Conservation (phyloP, 2,797 vertebrate genomes). For the Merluccius polli region DNA sequence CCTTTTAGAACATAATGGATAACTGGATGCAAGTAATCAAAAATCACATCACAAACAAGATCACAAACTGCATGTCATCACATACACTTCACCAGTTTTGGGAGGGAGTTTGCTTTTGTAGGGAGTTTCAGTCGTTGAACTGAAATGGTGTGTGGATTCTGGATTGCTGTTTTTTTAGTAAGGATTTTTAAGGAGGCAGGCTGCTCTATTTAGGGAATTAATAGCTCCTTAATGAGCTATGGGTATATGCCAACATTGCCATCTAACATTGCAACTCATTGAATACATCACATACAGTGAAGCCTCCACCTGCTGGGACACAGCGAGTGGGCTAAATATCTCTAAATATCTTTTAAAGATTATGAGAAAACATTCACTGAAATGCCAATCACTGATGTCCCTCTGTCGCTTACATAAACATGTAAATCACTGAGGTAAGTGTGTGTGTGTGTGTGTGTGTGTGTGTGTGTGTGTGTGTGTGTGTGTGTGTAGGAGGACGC, state of each 20-base stretch:
- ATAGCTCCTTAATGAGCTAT: background rate
- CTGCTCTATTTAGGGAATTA: too few relatives aligned
- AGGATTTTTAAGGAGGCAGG: too few relatives aligned
- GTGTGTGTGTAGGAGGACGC: constrained; percentile 79
- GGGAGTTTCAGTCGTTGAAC: too few relatives aligned
- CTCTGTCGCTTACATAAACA: background rate
- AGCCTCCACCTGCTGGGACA: background rate
- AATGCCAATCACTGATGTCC: too few relatives aligned
- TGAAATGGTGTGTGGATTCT: too few relatives aligned
- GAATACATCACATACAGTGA: background rate
- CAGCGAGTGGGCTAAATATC: background rate
- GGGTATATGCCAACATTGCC: background rate
- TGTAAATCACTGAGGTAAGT: background rate
- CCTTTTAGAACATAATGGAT: too few relatives aligned
- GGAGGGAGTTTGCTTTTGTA: too few relatives aligned
- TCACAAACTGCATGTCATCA: too few relatives aligned
- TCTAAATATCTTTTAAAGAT: background rate
- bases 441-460: constrained; percentile 7
- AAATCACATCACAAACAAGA: too few relatives aligned
- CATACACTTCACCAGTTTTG: too few relatives aligned
- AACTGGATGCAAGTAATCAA: too few relatives aligned
- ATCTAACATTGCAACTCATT: background rate
- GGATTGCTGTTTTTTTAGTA: too few relatives aligned
- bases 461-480: background rate
- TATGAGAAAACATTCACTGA: background rate